Conservation (phyloP, 2,113 vertebrate genomes). For the Clarias magur region DNA sequence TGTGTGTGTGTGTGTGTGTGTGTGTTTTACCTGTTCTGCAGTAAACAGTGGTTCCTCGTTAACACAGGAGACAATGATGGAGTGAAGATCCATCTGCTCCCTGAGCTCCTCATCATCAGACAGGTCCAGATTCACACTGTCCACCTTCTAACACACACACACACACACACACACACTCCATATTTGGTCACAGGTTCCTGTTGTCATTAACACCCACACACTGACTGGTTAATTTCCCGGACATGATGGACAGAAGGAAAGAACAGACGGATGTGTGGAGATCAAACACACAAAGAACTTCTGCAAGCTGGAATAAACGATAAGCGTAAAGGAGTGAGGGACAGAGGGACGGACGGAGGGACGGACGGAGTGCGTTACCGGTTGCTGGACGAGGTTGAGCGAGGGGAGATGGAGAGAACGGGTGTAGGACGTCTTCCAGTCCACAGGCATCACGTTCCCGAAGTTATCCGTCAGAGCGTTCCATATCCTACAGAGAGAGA, state of each 20-base stretch:
- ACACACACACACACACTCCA: neutral
- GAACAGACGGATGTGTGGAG: neutral
- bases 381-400: constrained; percentile 86
- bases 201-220: neutral
- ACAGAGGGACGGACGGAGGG: neutral
- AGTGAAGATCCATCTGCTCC: constrained; percentile 98
- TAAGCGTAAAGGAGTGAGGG: neutral
- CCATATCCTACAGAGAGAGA: constrained; percentile 82
- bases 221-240: neutral
- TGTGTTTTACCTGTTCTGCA: constrained; percentile 85
- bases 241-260: neutral
- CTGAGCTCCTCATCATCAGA: constrained; percentile 95
- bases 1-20: neutral
- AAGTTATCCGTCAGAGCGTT: constrained; percentile 95
- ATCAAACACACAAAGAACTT: neutral
- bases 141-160: constrained; percentile 71
- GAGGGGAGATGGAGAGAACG: constrained; percentile 89
- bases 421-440: constrained; percentile 95
- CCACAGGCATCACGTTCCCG: constrained; percentile 95
- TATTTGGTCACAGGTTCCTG: neutral
- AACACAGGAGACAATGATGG: constrained; percentile 94
- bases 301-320: neutral
- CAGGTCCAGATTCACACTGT: constrained; percentile 84
- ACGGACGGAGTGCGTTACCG: constrained; percentile 68
- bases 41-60: constrained; percentile 93